Evolutionary conservation across 1,140 invertebrate species (phyloP).

Genomic region (Octopus sinensis): DNA sequence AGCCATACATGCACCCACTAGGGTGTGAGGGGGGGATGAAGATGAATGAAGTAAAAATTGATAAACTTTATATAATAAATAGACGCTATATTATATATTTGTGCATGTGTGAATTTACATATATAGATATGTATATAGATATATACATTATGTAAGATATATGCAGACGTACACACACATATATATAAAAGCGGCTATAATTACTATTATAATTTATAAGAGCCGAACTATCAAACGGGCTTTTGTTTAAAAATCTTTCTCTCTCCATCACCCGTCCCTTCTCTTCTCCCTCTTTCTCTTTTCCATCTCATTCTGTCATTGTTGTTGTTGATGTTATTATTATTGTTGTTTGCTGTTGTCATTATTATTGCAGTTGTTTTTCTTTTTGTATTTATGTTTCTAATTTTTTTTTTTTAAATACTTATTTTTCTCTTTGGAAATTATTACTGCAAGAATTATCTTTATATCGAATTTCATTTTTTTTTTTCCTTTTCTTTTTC

Average conservation of each 20-base stretch:
- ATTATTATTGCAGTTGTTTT: too few relatives aligned
- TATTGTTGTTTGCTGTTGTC: too few relatives aligned
- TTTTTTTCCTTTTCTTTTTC: not conserved
- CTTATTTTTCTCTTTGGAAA: not conserved
- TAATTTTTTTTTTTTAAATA: not conserved
- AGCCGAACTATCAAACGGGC: too few relatives aligned
- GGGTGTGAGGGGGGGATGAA: constrained; percentile 22
- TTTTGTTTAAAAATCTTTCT: not conserved
- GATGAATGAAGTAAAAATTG: constrained; percentile 46
- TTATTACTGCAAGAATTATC: too few relatives aligned
- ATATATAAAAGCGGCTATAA: not conserved
- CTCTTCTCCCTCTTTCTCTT: not conserved
- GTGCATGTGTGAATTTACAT: too few relatives aligned
- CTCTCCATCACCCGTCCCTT: not conserved
- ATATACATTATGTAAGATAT: constrained; percentile 17
- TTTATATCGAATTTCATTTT: not conserved
- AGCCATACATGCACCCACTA: not conserved
- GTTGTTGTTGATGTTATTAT: too few relatives aligned
- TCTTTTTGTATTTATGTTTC: too few relatives aligned
- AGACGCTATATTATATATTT: too few relatives aligned
- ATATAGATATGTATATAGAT: too few relatives aligned
- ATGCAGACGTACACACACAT: constrained; percentile 24
- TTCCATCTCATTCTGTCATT: too few relatives aligned
- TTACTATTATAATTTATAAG: not conserved
- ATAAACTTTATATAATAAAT: constrained; percentile 20